Percentiles rank a stretch among this genome's conserved stretches.
phyloP scores from a whole-genome alignment of 2,888 invertebrate genomes.

The Cerastis rubricosa region DNA sequence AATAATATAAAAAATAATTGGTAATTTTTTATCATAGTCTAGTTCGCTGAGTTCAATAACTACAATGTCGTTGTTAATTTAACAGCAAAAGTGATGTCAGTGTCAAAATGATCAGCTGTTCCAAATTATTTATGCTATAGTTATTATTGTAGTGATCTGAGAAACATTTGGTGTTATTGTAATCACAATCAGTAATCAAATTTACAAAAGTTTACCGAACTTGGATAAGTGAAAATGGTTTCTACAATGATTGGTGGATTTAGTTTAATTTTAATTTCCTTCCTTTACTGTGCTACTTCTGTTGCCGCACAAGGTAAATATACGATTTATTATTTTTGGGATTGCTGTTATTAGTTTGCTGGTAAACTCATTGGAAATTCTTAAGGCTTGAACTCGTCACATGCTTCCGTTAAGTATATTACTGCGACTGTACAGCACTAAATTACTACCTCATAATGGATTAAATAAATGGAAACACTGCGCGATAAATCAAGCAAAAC shows the following conservation, averaged over 20 bases:
- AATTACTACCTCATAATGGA: not conserved
- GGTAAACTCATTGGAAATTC: not conserved
- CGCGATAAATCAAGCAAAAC: too few relatives aligned
- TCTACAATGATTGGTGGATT: constrained; percentile 15
- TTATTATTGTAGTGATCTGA: not conserved
- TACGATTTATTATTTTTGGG: not conserved
- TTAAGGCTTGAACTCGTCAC: not conserved
- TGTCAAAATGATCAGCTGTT: constrained; percentile 66
- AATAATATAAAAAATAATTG: constrained; percentile 30
- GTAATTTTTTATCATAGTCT: constrained; percentile 13
- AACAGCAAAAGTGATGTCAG: constrained; percentile 8
- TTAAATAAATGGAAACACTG: too few relatives aligned
- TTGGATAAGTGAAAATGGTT: constrained; percentile 37
- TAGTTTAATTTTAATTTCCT: constrained; percentile 34
- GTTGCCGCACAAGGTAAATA: constrained; percentile 60
- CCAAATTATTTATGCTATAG: constrained; percentile 22
- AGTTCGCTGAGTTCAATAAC: constrained; percentile 10
- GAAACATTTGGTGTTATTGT: constrained; percentile 9
- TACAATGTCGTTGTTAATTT: not conserved
- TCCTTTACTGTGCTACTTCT: constrained; percentile 31
- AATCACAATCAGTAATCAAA: constrained; percentile 9
- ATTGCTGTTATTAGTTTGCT: not conserved
- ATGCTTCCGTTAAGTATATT: not conserved
- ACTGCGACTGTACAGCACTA: not conserved
- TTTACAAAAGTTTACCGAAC: not conserved